Conservation (phyloP, 2,797 vertebrate species). For the Pampus argenteus region DNA sequence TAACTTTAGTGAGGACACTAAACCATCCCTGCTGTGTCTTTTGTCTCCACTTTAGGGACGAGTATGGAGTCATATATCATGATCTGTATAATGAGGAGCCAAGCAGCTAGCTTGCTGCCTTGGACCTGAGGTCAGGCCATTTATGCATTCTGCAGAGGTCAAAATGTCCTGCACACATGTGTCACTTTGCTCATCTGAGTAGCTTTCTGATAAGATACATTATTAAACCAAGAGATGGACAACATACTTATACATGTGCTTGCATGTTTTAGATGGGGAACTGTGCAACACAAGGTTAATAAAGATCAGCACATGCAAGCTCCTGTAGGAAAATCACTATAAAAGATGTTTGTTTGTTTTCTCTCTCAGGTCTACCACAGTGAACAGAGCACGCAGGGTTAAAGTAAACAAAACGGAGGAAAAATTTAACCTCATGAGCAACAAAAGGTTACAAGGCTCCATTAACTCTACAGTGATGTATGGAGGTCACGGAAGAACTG, state of each 20-base stretch:
- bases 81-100: slow-evolving; percentile 8
- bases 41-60: slow-evolving; percentile 24
- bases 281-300: not conserved
- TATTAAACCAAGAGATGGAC: not conserved
- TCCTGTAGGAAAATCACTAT: not conserved
- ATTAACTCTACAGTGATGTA: not conserved
- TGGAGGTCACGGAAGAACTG: slow-evolving; percentile 31
- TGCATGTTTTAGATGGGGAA: not conserved
- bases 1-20: not conserved
- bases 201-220: not conserved
- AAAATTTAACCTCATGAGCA: not conserved
- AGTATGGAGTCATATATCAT: slow-evolving; percentile 32
- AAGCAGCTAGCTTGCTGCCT: slow-evolving; percentile 5
- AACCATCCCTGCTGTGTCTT: not conserved
- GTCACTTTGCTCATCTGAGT: not conserved
- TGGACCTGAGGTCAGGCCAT: slow-evolving; percentile 31
- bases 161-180: slow-evolving; percentile 7
- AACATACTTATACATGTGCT: not conserved
- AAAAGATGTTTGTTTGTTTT: not conserved
- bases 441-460: not conserved
- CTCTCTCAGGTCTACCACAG: not conserved
- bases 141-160: slow-evolving; percentile 52
- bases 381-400: not conserved
- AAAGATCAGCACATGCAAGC: not conserved
- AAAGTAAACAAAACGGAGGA: not conserved